Conservation (phyloP, 2,888 invertebrate species). For the Dasysyrphus tricinctus region DNA sequence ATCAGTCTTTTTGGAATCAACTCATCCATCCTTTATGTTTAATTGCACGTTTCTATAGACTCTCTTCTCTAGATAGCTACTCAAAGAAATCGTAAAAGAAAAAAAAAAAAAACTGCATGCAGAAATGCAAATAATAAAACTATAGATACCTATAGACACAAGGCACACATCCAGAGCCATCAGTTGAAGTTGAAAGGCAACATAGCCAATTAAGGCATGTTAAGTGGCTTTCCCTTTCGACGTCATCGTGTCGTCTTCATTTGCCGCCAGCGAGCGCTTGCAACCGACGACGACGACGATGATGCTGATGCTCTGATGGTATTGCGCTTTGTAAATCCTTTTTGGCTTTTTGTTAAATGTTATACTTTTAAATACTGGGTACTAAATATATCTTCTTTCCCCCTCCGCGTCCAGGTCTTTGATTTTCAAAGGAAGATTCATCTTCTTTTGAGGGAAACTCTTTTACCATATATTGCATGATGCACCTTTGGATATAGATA, state of each 20-base stretch:
- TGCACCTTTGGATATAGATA: background rate
- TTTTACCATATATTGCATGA: slow-evolving; percentile 19
- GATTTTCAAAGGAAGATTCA: slow-evolving; percentile 48
- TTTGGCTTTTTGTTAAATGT: slow-evolving; percentile 42
- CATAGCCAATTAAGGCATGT: slow-evolving; percentile 74
- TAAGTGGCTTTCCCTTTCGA: slow-evolving; percentile 76
- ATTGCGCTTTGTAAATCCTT: slow-evolving; percentile 40
- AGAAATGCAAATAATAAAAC: slow-evolving; percentile 66
- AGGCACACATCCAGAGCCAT: slow-evolving; percentile 27
- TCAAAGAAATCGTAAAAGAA: slow-evolving; percentile 31
- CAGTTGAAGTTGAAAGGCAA: slow-evolving; percentile 71
- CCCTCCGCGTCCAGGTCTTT: background rate
- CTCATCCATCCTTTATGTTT: slow-evolving; percentile 37
- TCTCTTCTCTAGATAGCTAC: background rate
- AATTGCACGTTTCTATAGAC: slow-evolving; percentile 58
- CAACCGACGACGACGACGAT: background rate
- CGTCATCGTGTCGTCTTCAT: slow-evolving; percentile 67
- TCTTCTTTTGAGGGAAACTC: slow-evolving; percentile 48
- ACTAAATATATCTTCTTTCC: slow-evolving; percentile 27
- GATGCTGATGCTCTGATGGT: background rate
- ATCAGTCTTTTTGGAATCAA: slow-evolving; percentile 19
- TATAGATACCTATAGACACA: slow-evolving; percentile 25
- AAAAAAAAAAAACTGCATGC: slow-evolving; percentile 46
- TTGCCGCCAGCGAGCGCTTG: slow-evolving; percentile 27
- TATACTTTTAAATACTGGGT: slow-evolving; percentile 24